Percentiles rank a stretch among this genome's conserved stretches.
Conservation (phyloP, 2,113 vertebrate species). For the Aleadryas rufinucha region DNA sequence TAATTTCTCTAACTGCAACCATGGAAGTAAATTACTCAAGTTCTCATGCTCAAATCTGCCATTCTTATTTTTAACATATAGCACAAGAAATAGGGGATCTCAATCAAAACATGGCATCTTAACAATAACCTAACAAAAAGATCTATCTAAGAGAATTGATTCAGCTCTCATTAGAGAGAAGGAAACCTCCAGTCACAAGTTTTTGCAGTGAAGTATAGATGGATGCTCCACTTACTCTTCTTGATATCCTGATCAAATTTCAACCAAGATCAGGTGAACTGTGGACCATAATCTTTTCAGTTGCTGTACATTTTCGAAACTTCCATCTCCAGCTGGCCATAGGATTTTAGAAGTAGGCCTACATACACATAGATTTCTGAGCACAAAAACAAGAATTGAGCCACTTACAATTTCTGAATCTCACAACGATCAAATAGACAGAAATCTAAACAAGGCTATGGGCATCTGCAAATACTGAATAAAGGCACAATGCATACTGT, state of each 20-base stretch:
- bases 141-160: background rate
- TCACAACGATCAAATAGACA: background rate
- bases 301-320: background rate
- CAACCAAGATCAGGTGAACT: background rate
- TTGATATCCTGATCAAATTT: background rate
- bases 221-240: background rate
- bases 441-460: background rate
- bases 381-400: background rate
- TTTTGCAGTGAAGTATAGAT: background rate
- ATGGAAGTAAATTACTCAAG: background rate
- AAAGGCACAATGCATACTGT: background rate
- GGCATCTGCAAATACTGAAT: background rate
- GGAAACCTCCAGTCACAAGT: background rate
- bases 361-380: background rate
- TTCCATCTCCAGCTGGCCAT: background rate
- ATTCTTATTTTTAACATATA: background rate
- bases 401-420: background rate
- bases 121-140: background rate
- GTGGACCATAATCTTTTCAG: background rate
- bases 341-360: background rate
- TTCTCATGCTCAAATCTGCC: background rate
- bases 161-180: background rate
- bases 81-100: background rate
- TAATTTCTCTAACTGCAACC: background rate
- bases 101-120: background rate